These are phyloP conservation scores for Catharus fuscescens DNA, from an alignment of 2,113 vertebrate genomes.

Conservation along the genomic window DNA sequence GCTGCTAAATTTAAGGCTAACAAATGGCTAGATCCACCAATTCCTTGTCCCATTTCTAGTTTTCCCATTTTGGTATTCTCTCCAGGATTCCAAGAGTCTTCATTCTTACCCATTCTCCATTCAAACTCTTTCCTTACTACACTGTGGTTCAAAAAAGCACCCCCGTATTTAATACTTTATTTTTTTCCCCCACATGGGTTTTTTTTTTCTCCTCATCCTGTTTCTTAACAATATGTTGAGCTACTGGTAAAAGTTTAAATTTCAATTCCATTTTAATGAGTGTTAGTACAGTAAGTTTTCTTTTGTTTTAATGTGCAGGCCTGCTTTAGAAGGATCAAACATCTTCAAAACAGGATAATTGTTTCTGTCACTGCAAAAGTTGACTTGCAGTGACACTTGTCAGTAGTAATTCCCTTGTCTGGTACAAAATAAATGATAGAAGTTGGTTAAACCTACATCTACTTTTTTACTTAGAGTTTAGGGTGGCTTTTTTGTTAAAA, in stretches of 20 bases:
- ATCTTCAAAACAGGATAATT: not conserved
- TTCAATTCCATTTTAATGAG: not conserved
- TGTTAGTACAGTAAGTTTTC: not conserved
- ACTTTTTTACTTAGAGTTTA: not conserved
- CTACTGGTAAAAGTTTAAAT: not conserved
- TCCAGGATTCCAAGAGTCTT: not conserved
- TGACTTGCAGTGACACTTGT: not conserved
- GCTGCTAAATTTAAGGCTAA: not conserved
- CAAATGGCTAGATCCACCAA: not conserved
- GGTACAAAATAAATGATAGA: not conserved
- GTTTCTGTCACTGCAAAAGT: not conserved
- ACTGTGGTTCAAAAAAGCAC: not conserved
- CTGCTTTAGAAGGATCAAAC: not conserved
- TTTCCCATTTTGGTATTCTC: not conserved
- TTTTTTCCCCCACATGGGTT: not conserved
- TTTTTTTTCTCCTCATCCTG: not conserved
- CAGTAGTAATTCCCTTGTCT: not conserved
- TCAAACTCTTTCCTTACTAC: not conserved
- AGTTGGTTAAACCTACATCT: not conserved
- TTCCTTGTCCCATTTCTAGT: not conserved
- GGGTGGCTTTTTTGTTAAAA: not conserved
- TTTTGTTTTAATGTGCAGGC: not conserved
- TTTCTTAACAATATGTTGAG: not conserved
- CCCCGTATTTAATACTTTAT: not conserved
- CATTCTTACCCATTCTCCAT: not conserved